A percentile compares a stretch with the other conserved stretches of the same genome.
These are phyloP conservation scores for Thalassarche chlororhynchos DNA, from an alignment of 2,113 vertebrate genomes.

Conservation along the genomic window DNA sequence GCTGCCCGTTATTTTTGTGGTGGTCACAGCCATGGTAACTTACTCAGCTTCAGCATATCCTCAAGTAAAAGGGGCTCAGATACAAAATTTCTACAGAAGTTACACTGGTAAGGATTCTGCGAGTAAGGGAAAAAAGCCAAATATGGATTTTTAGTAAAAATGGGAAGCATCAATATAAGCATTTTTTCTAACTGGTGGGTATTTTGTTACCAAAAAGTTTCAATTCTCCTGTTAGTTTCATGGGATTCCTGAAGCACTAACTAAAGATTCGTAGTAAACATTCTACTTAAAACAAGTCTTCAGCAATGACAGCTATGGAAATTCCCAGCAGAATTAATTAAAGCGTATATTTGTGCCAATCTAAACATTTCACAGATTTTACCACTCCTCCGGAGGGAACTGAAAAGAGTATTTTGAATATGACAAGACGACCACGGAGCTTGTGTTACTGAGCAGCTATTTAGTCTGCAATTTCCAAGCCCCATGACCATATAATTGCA, in stretches of 20 bases:
- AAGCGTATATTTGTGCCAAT: accelerated
- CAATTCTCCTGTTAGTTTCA: background rate
- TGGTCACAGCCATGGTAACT: background rate
- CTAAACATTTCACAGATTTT: background rate
- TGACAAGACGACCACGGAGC: accelerated
- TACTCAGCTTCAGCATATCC: background rate
- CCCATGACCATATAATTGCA: background rate
- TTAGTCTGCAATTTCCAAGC: background rate
- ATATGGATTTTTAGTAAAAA: background rate
- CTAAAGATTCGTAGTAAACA: background rate
- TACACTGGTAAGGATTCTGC: background rate
- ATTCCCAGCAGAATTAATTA: background rate
- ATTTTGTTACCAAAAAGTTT: background rate
- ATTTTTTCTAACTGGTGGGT: background rate
- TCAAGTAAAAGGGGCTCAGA: background rate
- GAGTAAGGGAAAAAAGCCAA: background rate
- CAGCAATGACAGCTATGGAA: background rate
- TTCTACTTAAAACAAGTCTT: background rate
- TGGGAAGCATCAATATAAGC: background rate
- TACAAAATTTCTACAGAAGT: background rate
- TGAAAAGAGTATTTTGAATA: background rate
- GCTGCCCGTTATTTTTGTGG: background rate
- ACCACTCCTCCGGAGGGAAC: background rate
- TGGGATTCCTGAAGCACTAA: background rate
- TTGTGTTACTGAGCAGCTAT: background rate